Base-by-base conservation (phyloP, 2,797 vertebrate species). In the Austrolebias charrua region DNA sequence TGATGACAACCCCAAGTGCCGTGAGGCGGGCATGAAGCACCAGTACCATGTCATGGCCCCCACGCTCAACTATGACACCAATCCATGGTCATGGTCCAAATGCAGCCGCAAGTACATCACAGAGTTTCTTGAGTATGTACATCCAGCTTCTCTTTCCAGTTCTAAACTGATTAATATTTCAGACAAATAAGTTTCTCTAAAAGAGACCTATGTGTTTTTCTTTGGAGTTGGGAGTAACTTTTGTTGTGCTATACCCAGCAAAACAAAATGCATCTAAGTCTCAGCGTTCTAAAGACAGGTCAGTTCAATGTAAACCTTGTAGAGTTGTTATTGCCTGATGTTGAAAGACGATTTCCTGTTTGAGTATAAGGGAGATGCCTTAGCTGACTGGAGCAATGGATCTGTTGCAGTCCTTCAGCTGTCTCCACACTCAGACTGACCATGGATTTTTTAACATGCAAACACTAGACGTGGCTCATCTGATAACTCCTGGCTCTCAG, bases 61-160 rank as follows among this genome's bases (percentile, higher is more conserved):
- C 28, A 95, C 94, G 56, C 94, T 99, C 85, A 98, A 96, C 90
- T 95, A 98, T 9, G 94, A 98, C 81, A 97, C 96, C 55, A 96
- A 90, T 75, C 97, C 97, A 33, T 99, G 97, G 97, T 95, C 95
- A 42, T 99, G 97, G 97, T 99, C 97, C 85, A 96, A 96, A 82
- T 99, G 97, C 86, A 99, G 97, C 86, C 95, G 95, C 86, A 99
- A 98, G 84, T 96, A 98, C 71, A 96, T 99, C 83, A 98, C 97
- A 0, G 96, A 98, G 81, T 99, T 99, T 86, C 91, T 99, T 14
- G 97, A 98, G 97, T 98, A 93, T 82, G 96, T 97, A 73, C 75
- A 50, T 55, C 50, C 58, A 13, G 4, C 33, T 66, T 38, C 53
- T 0, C n/a, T 64, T 38, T 69, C 11, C n/a, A 6, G 2, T 33